Evolutionary conservation across 2,888 invertebrate species (phyloP), one percentile per base, ranked within the genome.

Genomic region (Notodonta dromedarius): DNA sequence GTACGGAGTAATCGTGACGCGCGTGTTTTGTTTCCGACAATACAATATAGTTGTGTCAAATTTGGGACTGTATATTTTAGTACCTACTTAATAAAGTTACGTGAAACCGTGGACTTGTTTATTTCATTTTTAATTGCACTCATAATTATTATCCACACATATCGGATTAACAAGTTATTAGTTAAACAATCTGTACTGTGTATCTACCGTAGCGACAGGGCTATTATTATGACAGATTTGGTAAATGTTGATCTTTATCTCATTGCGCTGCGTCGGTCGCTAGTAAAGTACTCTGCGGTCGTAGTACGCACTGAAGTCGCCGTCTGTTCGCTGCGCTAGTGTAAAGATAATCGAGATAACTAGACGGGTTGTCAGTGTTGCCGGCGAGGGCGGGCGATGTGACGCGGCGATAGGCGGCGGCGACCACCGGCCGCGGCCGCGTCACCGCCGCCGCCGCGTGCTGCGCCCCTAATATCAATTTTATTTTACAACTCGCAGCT

Each of bases 81-180:
- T 82, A 83, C 76, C 72, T 83, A 84, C 79, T 76, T 71, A 89
- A 86, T 89, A 90, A 88, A 88, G 76, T 80, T 83, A 79, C 85
- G 74, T 85, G 74, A 81, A 82, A 79, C 74, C 32, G 32, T 52
- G 13, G 32, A 39, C 5, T 74, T 70, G 59, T 65, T 44, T 44
- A 55, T 73, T 69, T 68, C 60, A 59, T 62, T 67, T 57, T 11
- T 9, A 11, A 11, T 42, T 9, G 24, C 24, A 16, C 8, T 51
- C 11, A 51, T n/a, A n/a, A 46, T 1, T 4, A 46, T 46, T 51
- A 32, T 53, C 35, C 32, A 53, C 53, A 39, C 39, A 53, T 5
- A 53, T 53, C 39, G 46, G 46, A 16, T 50, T 14, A 16, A 50
- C 48, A 14, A 48, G 48, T 9, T 16, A 7, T 16, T 13, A 8